phyloP scores from a whole-genome alignment of 1,140 invertebrate species.

The Teleogryllus occipitalis region DNA sequence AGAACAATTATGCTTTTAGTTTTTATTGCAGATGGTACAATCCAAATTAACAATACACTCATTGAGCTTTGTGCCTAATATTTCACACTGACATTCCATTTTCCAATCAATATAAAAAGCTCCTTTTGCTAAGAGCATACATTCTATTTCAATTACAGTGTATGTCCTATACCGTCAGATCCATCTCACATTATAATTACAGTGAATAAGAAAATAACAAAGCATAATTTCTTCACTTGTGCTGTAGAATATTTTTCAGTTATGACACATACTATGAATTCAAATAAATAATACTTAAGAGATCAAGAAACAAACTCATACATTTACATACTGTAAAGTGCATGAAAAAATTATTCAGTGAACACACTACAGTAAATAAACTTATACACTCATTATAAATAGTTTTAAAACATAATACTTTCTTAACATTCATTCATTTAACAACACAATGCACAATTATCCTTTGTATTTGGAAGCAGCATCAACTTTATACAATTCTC shows the following conservation, averaged over 20 bases:
- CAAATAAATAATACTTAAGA: background rate
- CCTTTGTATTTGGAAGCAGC: background rate
- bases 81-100: background rate
- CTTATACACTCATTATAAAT: background rate
- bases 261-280: background rate
- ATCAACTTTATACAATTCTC: background rate
- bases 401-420: background rate
- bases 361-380: background rate
- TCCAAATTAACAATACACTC: background rate
- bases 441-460: background rate
- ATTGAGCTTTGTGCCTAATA: background rate
- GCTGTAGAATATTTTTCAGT: background rate
- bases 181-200: background rate
- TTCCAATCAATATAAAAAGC: background rate
- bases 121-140: background rate
- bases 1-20: background rate
- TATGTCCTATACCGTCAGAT: background rate
- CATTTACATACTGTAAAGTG: background rate
- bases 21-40: background rate
- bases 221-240: background rate
- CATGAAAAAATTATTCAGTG: background rate
- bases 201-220: background rate
- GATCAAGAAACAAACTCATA: background rate
- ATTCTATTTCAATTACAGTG: background rate
- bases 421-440: background rate